These are phyloP conservation scores for Paracentrotus lividus DNA, from an alignment of 53 echinoderm and acorn worm genomes.

Conservation along the genomic window DNA sequence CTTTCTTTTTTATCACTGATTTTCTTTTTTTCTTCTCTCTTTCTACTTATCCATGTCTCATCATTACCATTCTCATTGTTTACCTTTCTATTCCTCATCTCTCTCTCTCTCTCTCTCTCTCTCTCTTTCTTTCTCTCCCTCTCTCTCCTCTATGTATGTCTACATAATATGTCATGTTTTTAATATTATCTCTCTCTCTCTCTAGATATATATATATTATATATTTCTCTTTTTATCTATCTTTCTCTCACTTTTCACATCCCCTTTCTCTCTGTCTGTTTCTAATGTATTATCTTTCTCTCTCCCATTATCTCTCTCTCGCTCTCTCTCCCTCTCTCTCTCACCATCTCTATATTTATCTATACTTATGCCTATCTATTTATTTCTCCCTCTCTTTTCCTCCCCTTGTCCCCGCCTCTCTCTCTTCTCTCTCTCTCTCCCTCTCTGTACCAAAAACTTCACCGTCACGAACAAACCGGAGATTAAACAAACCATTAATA, in stretches of 20 bases:
- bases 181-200: no score
- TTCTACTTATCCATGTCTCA: no score
- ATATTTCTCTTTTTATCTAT: background rate
- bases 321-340: background rate
- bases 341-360: background rate
- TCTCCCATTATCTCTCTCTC: no score
- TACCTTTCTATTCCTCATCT: background rate
- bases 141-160: no score
- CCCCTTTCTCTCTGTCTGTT: no score
- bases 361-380: background rate
- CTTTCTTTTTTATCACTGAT: background rate
- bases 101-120: background rate
- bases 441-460: background rate
- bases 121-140: background rate
- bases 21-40: background rate
- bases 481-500: constrained; percentile 47
- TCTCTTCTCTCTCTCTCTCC: background rate
- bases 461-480: background rate
- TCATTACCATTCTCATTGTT: background rate
- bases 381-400: background rate
- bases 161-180: no score
- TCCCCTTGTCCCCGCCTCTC: background rate
- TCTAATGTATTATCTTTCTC: no score
- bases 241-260: background rate
- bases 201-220: background rate